Base-by-base conservation (phyloP, 2,113 vertebrate species). In the Psittacus erithacus region DNA sequence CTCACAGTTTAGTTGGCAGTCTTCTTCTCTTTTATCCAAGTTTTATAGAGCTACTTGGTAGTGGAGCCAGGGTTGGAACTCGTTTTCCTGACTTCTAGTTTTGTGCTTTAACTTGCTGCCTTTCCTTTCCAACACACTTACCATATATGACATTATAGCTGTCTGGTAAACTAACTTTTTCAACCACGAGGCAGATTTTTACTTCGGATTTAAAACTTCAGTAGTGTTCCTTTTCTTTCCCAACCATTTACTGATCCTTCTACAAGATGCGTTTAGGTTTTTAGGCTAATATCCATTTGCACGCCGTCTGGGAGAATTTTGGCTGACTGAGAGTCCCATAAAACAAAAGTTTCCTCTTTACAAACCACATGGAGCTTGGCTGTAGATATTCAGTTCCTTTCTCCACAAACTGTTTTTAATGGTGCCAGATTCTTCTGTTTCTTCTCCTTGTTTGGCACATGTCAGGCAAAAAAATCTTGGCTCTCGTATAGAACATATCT, bases 401-500 rank as follows among this genome's bases (percentile, higher is more conserved):
- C 91, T 94, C 94, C 80, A 94, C 95, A 97, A 97, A 97, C 96
- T 96, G 95, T 96, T 97, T 97, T 94, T 94, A 96, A 97, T 97
- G 96, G 94, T 95, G 96, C 97, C 97, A 97, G 88, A 94, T 96
- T 96, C 94, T 96, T 96, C 94, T 96, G 95, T 96, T 97, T 95
- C 96, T 97, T 97, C 90, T 93, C 31, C 90, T 92, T 96, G 95
- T 97, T 97, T 97, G 96, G 97, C 95, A 97, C 95, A 97, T 97
- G 94, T 96, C 92, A 95, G 90, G 83, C 68, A 92, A 95, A 95
- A 95, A 95, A 94, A 92, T 93, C 96, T 97, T 97, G 96, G 97
- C 96, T 97, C 91, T 86, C 3, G 4, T 70, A 70, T 93, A 95
- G 94, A 97, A 97, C 94, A 97, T 95, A 95, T 97, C 95, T 96